Conservation (phyloP, 1,140 invertebrate species). For the Caenorhabditis remanei region DNA sequence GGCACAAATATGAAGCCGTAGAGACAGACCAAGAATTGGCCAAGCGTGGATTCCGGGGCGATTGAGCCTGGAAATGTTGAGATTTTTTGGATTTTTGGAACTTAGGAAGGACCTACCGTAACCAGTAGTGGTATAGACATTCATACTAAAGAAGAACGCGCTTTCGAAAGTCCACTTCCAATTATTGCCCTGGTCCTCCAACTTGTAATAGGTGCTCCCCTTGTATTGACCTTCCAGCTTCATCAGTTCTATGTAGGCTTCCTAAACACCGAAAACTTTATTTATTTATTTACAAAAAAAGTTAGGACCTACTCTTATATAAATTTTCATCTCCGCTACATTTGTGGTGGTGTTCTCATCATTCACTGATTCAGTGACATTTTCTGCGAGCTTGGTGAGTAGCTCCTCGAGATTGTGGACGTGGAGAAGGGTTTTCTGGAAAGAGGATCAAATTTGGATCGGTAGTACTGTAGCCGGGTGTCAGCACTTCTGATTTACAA, state of each 20-base stretch:
- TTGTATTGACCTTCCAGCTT: conserved; percentile 58
- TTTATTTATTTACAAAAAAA: no score
- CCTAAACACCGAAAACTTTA: background rate
- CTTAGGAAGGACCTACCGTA: conserved; percentile 15
- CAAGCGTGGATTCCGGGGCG: conserved; percentile 30
- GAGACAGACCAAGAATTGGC: conserved; percentile 36
- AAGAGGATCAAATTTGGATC: background rate
- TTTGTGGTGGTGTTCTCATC: background rate
- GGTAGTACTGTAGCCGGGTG: no score
- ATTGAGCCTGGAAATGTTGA: conserved; percentile 23
- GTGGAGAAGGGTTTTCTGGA: background rate
- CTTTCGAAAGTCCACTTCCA: conserved; percentile 61
- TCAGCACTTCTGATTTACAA: no score
- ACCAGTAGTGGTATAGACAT: conserved; percentile 61
- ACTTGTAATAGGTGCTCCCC: conserved; percentile 57
- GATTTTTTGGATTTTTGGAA: background rate
- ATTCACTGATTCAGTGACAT: conserved; percentile 2
- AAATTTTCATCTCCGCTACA: conserved; percentile 5
- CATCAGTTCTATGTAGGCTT: conserved; percentile 42
- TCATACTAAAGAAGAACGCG: conserved; percentile 61
- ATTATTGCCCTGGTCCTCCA: conserved; percentile 44
- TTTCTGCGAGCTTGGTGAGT: background rate
- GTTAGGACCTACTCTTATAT: background rate
- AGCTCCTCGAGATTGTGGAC: background rate
- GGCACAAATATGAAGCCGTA: conserved; percentile 62